These are phyloP conservation scores for Syrrhaptes paradoxus DNA, from an alignment of 2,113 vertebrate genomes.

Conservation along the genomic window DNA sequence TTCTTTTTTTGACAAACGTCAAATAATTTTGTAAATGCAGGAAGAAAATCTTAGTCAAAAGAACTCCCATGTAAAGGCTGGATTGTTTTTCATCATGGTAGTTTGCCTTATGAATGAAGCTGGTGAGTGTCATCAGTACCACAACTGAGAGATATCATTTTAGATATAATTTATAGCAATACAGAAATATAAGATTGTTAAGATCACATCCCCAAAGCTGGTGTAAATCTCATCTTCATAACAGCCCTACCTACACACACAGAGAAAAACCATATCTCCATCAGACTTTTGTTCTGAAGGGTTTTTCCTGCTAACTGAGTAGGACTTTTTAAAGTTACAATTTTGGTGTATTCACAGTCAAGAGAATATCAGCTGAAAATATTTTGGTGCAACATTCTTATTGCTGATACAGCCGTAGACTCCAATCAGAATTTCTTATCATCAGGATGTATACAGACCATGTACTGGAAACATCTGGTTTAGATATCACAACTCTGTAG, in stretches of 20 bases:
- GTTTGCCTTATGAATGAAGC: neutral
- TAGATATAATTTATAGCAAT: neutral
- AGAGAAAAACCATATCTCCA: neutral
- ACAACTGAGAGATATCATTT: neutral
- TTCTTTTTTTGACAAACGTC: neutral
- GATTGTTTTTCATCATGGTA: neutral
- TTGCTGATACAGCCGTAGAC: neutral
- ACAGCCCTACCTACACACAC: neutral
- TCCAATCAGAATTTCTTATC: neutral
- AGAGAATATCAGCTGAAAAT: neutral
- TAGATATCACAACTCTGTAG: neutral
- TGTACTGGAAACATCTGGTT: neutral
- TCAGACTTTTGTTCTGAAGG: neutral
- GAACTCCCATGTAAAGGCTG: neutral
- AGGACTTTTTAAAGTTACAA: neutral
- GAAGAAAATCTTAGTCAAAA: neutral
- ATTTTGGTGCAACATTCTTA: neutral
- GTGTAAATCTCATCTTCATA: neutral
- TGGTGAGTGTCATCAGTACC: neutral
- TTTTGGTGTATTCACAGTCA: neutral
- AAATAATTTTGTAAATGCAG: neutral
- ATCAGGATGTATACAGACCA: neutral
- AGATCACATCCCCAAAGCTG: neutral
- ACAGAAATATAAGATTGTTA: neutral
- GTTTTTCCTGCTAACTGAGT: neutral